Evolutionary conservation across 64 coral and sea anemone species (phyloP).

Genomic region (Dendrophyllia cribrosa): DNA sequence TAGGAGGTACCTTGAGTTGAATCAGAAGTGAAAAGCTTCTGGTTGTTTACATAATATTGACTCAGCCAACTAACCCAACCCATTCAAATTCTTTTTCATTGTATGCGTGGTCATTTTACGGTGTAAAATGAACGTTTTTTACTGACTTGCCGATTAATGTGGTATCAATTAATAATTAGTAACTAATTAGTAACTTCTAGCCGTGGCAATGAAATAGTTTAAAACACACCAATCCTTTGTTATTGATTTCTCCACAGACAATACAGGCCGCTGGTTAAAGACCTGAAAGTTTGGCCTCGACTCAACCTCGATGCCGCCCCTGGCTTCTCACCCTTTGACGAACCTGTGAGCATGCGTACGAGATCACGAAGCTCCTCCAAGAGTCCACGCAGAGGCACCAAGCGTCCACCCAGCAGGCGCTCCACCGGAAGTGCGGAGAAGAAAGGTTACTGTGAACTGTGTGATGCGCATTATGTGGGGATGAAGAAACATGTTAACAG

Average conservation of each 20-base stretch:
- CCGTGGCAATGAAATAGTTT: neutral
- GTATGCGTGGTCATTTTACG: no score
- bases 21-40: no score
- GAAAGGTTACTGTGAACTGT: constrained; percentile 77
- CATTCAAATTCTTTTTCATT: no score
- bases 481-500: constrained; percentile 37
- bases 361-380: constrained; percentile 63
- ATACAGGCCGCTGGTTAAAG: constrained; percentile 67
- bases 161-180: no score
- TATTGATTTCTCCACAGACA: constrained; percentile 14
- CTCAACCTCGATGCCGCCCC: constrained; percentile 35
- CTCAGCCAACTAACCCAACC: no score
- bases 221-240: neutral
- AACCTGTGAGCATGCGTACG: constrained; percentile 69
- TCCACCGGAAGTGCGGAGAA: constrained; percentile 42
- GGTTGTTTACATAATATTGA: no score
- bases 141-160: no score
- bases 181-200: no score
- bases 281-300: constrained; percentile 53
- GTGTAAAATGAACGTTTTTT: no score
- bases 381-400: constrained; percentile 32
- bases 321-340: constrained; percentile 70
- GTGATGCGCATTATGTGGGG: constrained; percentile 31
- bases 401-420: neutral
- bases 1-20: no score